Evolutionary conservation across 92 coral and sea anemone species (phyloP).

Genomic region (Palythoa heliodiscus): DNA sequence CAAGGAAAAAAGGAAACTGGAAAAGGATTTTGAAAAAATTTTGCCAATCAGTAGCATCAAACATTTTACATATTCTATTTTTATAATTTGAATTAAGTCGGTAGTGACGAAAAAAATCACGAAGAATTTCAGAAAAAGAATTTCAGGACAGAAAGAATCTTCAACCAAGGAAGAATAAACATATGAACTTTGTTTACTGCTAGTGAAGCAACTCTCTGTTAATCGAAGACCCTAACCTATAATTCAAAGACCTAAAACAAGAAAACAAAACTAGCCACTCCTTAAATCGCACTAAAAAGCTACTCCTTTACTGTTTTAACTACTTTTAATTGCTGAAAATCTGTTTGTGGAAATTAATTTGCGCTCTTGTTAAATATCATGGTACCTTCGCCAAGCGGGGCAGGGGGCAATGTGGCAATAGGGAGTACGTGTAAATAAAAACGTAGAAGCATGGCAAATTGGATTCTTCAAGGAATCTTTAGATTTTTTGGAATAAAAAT

Average conservation of each 20-base stretch:
- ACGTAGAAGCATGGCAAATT: too few species aligned
- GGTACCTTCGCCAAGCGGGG: background rate
- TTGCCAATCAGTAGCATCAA: too few species aligned
- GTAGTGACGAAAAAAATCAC: background rate
- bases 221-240: background rate
- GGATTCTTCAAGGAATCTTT: too few species aligned
- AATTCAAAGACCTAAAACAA: background rate
- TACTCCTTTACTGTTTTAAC: background rate
- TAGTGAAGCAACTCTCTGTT: background rate
- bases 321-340: conserved; percentile 15
- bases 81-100: too few species aligned
- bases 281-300: background rate
- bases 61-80: too few species aligned
- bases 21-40: too few species aligned
- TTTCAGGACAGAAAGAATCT: background rate
- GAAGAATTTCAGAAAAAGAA: background rate
- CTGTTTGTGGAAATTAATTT: background rate
- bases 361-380: background rate
- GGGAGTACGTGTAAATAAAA: too few species aligned
- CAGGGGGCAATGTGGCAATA: background rate
- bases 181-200: background rate
- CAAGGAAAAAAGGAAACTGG: too few species aligned
- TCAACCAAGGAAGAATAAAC: background rate
- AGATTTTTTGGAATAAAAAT: background rate
- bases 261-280: background rate